Evolutionary conservation across 2,888 invertebrate species (phyloP).

Genomic region (Chalcis sispes): DNA sequence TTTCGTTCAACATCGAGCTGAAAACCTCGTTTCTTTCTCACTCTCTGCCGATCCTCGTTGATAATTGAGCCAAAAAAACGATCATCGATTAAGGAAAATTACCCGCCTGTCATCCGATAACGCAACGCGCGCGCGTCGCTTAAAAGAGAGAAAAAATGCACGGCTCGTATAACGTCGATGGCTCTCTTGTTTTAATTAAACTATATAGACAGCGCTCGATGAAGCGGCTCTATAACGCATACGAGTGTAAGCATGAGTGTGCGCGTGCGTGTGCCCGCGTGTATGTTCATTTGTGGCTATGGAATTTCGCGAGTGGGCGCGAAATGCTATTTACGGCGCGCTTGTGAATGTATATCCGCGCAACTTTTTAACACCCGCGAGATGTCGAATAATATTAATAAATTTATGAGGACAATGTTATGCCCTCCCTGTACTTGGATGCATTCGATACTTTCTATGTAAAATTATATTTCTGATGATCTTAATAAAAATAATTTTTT

Average conservation of each 20-base stretch:
- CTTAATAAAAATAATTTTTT: too few species aligned
- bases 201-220: slow-evolving; percentile 1
- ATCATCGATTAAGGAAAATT: slow-evolving; percentile 30
- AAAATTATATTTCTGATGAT: too few species aligned
- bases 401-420: too few species aligned
- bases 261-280: neutral
- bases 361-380: too few species aligned
- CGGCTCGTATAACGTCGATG: slow-evolving; percentile 15
- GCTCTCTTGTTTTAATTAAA: slow-evolving; percentile 50
- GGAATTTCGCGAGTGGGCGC: slow-evolving; percentile 45
- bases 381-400: too few species aligned
- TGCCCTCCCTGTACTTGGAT: too few species aligned
- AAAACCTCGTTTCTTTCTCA: neutral
- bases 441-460: too few species aligned
- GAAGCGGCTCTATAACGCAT: neutral
- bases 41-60: neutral
- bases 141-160: slow-evolving; percentile 35
- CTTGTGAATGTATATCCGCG: neutral
- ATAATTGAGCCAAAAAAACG: slow-evolving; percentile 43
- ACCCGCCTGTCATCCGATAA: neutral
- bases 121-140: neutral
- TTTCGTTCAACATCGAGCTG: neutral
- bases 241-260: neutral
- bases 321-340: slow-evolving; percentile 16
- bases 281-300: too few species aligned